Conservation (phyloP, 2,888 invertebrate species). For the Cacoxenus indagator region DNA sequence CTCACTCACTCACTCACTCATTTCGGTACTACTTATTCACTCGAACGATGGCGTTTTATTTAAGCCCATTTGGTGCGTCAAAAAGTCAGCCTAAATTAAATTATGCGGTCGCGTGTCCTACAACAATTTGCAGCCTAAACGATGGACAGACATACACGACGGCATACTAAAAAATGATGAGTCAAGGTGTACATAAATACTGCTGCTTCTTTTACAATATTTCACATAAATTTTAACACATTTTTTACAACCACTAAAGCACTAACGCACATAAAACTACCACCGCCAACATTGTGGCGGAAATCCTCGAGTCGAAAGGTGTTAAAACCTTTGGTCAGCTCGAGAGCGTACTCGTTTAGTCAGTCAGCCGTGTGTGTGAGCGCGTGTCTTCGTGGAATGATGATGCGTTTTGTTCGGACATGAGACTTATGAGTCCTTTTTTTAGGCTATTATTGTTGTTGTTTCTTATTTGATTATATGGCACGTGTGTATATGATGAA, state of each 20-base stretch:
- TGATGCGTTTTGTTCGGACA: not conserved
- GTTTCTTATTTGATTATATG: not conserved
- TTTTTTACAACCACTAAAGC: not conserved
- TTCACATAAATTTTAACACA: constrained; percentile 16
- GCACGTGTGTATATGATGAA: not conserved
- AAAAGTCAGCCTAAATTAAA: constrained; percentile 44
- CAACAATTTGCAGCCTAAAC: constrained; percentile 35
- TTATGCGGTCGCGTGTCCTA: constrained; percentile 60
- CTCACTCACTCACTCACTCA: not conserved
- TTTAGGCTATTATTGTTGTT: not conserved
- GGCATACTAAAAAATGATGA: constrained; percentile 11
- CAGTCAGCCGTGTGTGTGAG: no score
- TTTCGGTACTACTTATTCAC: not conserved
- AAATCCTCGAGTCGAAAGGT: not conserved
- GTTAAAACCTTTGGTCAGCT: constrained; percentile 18
- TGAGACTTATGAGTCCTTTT: not conserved
- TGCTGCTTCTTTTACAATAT: not conserved
- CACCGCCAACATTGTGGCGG: not conserved
- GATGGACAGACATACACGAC: not conserved
- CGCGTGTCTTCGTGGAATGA: not conserved
- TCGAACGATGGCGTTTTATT: not conserved
- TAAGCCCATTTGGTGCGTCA: not conserved
- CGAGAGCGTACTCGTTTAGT: not conserved
- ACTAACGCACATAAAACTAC: not conserved
- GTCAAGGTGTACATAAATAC: constrained; percentile 1